Conservation (phyloP, 2,797 vertebrate species). For the Florisuga fusca region DNA sequence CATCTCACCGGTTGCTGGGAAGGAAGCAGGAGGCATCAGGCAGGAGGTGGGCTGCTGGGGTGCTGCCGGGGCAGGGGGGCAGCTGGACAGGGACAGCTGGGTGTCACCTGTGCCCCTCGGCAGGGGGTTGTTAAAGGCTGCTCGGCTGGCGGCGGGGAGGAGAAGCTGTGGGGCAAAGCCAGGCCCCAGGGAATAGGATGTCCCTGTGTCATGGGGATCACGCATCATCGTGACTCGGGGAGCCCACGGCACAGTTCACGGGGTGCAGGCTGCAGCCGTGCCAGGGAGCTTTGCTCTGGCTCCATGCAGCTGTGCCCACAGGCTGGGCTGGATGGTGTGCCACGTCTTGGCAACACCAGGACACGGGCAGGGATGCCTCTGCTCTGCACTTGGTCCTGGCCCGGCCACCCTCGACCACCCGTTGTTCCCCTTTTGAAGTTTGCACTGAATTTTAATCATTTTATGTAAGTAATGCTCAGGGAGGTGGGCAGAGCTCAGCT, state of each 20-base stretch:
- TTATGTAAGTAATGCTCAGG: conserved; percentile 26
- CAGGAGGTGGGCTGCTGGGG: not conserved
- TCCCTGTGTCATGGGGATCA: fast-evolving
- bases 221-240: fast-evolving
- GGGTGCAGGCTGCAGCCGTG: fast-evolving
- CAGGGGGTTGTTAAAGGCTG: not conserved
- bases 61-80: not conserved
- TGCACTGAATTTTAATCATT: conserved; percentile 26
- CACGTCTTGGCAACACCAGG: not conserved
- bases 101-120: not conserved
- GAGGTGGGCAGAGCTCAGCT: conserved; percentile 22
- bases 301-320: fast-evolving
- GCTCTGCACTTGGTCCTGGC: fast-evolving
- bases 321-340: not conserved
- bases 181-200: fast-evolving
- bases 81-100: fast-evolving
- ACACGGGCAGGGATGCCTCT: not conserved
- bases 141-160: not conserved
- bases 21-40: fast-evolving
- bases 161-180: fast-evolving
- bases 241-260: fast-evolving
- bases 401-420: not conserved
- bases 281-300: not conserved
- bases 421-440: conserved; percentile 12
- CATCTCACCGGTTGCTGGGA: not conserved